Conservation (phyloP, 1,140 invertebrate genomes). For the Hylaeus volcanicus region DNA sequence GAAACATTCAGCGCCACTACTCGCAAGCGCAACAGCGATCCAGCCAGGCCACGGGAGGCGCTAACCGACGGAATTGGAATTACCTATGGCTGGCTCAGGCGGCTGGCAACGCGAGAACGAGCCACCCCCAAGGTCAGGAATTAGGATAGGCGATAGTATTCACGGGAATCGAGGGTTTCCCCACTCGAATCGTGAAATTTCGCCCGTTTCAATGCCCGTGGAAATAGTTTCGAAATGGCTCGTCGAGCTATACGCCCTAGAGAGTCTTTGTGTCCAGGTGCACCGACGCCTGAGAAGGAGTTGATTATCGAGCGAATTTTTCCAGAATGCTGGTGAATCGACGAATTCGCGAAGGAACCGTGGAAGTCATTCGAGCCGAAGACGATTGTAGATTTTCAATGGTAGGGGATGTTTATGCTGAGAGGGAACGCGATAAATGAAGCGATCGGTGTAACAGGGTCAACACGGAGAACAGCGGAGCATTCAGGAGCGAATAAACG, state of each 20-base stretch:
- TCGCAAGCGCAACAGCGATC: conserved; percentile 8
- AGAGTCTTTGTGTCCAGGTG: neutral
- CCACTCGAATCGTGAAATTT: neutral
- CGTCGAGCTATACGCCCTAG: too few relatives aligned
- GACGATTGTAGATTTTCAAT: neutral
- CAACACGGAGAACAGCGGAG: neutral
- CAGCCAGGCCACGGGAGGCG: conserved; percentile 32
- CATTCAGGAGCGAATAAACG: conserved; percentile 7
- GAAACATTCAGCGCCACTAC: conserved; percentile 52
- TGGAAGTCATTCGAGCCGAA: neutral
- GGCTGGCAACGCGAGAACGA: neutral
- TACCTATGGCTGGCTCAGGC: conserved; percentile 28
- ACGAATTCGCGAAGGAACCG: neutral
- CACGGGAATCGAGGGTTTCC: conserved; percentile 57
- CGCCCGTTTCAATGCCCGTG: conserved; percentile 43
- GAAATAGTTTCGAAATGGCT: conserved; percentile 45
- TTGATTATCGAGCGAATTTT: conserved; percentile 14
- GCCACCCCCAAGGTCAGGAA: conserved; percentile 39
- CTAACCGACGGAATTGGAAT: conserved; percentile 62
- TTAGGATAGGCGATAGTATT: conserved; percentile 57
- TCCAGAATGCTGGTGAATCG: neutral
- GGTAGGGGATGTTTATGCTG: neutral
- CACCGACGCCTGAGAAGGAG: too few relatives aligned
- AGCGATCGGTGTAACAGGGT: conserved; percentile 1
- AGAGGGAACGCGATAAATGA: neutral